A percentile compares a stretch with the other conserved stretches of the same genome.
Conservation (phyloP, 2,797 vertebrate species). For the Squalus acanthias region DNA sequence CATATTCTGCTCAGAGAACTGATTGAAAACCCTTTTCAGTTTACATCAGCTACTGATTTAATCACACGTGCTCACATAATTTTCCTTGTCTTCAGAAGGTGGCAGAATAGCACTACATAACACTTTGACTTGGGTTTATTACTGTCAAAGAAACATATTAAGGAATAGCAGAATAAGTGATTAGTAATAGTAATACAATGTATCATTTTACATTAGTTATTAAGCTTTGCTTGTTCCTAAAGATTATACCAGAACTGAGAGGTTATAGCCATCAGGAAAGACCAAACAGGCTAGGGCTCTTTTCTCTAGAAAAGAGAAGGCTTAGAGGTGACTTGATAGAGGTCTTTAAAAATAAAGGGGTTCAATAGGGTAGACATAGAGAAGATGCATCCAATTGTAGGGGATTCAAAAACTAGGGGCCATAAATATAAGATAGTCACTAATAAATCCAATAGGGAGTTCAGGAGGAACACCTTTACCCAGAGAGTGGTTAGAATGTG, state of each 20-base stretch:
- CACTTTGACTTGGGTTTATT: neutral
- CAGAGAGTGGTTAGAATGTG: neutral
- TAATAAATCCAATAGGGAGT: neutral
- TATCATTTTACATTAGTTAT: neutral
- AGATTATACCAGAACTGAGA: too few species aligned
- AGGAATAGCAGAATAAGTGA: neutral
- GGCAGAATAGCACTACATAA: neutral
- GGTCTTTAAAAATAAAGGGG: neutral
- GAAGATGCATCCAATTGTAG: neutral
- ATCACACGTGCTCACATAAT: neutral
- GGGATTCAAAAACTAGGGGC: too few species aligned
- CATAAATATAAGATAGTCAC: neutral
- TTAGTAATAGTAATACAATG: neutral
- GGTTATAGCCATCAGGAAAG: neutral
- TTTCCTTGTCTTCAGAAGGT: neutral
- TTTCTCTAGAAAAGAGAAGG: neutral
- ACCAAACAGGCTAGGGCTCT: neutral
- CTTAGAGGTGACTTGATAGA: neutral
- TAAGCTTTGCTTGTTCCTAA: neutral
- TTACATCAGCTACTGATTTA: neutral
- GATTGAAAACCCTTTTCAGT: neutral
- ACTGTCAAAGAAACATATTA: neutral
- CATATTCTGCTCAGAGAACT: neutral
- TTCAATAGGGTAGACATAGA: neutral
- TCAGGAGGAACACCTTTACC: neutral